Evolutionary conservation across 2,113 vertebrate genomes (phyloP), one percentile per base, ranked within the genome.

Genomic region (Eira barbara): DNA sequence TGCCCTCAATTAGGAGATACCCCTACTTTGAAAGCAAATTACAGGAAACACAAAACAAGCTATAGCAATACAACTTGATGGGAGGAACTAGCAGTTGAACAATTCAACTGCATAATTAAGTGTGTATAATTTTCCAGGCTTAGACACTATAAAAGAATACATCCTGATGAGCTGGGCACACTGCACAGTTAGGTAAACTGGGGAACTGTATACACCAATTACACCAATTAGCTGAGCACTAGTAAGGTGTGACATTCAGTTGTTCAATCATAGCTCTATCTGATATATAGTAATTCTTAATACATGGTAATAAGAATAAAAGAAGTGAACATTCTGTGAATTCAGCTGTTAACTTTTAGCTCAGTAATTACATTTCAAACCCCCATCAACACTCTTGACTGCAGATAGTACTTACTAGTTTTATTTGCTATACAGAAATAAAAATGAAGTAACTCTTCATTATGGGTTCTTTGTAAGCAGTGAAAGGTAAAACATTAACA

Each of bases 1-100:
- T 63, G 73, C 23, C 96, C 52, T 96, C 27, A 76, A 34, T 55
- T 86, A 71, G 4, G n/a, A 96, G 61, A 65, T 42, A 65, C 59
- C 2, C 8, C 65, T 73, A 59, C 45, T 80, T 65, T 81, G 39
- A 88, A 82, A 96, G 69, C 21, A 95, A 90, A 83, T 94, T 80
- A 91, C 23, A 90, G 14, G 84, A 97, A 86, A 13, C 79, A 49
- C 34, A 83, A 82, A 97, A 67, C 49, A 95, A 96, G 10, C 34
- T 55, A 6, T 42, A 63, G 89, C 27, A 86, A 39, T n/a, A 81
- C 18, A 92, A 29, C 42, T 12, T 90, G 63, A 83, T 39, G 15
- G 18, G 63, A 96, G 39, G n/a, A 93, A 92, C 20, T 31, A 39
- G 36, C 49, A 92, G 61, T 25, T 78, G 12, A 85, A 65, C 25